Evolutionary conservation across 2,888 invertebrate genomes (phyloP), one percentile per base, ranked within the genome.

Genomic region (Erebia palarica): DNA sequence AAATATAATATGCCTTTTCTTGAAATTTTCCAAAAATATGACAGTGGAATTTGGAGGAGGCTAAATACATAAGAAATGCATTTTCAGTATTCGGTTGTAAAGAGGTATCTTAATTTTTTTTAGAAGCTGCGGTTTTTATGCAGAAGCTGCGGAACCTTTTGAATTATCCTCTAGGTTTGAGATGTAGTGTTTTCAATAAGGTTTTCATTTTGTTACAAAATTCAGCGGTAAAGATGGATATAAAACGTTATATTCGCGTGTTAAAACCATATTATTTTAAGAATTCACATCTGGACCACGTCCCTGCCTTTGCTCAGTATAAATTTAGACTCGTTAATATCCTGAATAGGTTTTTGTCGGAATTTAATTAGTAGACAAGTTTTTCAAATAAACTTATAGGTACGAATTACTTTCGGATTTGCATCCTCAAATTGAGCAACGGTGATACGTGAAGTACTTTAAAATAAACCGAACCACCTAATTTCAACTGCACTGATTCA

Each of bases 401-500:
- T 47, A 47, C 47, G 1, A 11, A 11, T 11, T 47, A 47, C 47
- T 47, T 47, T 47, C 47, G 47, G 11, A 5, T 47, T 47, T 11
- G 47, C 10, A 47, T 47, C 10, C 3, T 47, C 11, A 27, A 47
- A 47, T 47, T 47, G 47, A 47, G 3, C 47, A 11, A 47, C 44
- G 44, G 27, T 2, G 21, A 21, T 21, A 42, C 42, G 9, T 47
- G 47, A 47, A 11, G 47, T 47, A 47, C 16, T 9, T 53, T 53
- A n/a, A 1, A 8, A 11, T 21, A 0, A 57, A 27, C 27, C 7
- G 18, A 58, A 14, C 27, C 13, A 27, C 57, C 4, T 51, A 16
- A 65, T 65, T 58, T 65, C 80, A 81, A 72, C 82, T 82, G 79
- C 84, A 81, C 82, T 73, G 73, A 78, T 65, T 65, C 51, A 18